phyloP scores from a whole-genome alignment of 2,113 vertebrate species.

The Orientallactaga bullata region DNA sequence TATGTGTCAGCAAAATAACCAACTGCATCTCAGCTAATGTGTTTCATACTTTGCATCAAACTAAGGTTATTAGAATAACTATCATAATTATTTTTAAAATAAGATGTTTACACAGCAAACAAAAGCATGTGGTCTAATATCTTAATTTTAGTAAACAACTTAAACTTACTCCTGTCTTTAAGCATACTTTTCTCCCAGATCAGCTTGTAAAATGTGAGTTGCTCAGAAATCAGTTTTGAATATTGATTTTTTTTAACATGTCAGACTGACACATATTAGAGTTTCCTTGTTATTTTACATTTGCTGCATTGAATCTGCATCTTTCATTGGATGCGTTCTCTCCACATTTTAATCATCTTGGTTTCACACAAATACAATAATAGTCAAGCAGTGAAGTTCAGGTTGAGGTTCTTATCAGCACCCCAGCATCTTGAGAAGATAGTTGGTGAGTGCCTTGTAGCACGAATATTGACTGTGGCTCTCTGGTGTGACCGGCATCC shows the following conservation, averaged over 20 bases:
- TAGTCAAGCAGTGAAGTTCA: background rate
- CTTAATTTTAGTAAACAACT: background rate
- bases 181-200: background rate
- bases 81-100: background rate
- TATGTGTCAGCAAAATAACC: background rate
- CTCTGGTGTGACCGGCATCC: background rate
- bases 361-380: background rate
- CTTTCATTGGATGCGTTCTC: background rate
- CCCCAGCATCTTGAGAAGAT: background rate
- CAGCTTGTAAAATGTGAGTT: background rate
- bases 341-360: background rate
- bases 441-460: too few species aligned
- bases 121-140: background rate
- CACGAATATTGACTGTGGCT: too few species aligned
- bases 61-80: background rate
- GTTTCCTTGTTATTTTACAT: too few species aligned
- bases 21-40: accelerated
- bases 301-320: background rate
- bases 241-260: background rate
- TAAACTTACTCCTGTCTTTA: background rate
- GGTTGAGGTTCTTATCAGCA: background rate
- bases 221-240: background rate
- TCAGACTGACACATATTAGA: background rate
- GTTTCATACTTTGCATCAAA: background rate
- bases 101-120: background rate